These are phyloP conservation scores for Picus viridis DNA, from an alignment of 2,797 vertebrate genomes.

Conservation along the genomic window DNA sequence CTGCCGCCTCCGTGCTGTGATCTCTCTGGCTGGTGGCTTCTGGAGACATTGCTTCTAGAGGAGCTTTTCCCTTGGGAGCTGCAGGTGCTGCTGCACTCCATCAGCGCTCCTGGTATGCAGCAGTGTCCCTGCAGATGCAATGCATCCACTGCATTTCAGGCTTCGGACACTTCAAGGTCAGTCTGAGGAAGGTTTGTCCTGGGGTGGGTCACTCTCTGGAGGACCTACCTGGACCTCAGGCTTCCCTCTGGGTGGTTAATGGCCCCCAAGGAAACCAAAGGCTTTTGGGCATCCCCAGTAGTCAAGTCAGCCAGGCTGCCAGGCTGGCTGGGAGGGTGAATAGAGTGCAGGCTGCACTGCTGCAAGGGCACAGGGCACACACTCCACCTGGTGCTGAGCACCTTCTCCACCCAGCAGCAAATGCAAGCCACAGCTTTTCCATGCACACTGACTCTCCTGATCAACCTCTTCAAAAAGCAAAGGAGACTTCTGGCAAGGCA, in stretches of 20 bases:
- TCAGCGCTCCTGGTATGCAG: background rate
- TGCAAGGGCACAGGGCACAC: background rate
- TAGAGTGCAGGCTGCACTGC: background rate
- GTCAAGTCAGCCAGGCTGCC: background rate
- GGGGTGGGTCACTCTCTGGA: no score
- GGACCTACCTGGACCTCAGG: background rate
- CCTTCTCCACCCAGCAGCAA: background rate
- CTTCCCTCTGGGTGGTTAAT: background rate
- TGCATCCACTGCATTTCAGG: background rate
- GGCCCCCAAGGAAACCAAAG: background rate
- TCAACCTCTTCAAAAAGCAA: background rate
- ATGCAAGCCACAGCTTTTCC: background rate
- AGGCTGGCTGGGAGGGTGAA: background rate
- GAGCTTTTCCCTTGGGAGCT: background rate
- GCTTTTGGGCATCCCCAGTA: background rate
- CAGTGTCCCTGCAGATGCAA: background rate
- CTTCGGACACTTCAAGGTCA: no score
- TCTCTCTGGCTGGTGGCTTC: background rate
- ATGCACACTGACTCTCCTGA: background rate
- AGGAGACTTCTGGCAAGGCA: background rate
- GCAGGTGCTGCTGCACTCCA: background rate
- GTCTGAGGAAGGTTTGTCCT: no score
- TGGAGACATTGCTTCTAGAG: background rate
- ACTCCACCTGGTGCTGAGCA: background rate
- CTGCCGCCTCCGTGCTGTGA: background rate